Base-by-base conservation (phyloP, 37 sponge, comb jelly and placozoan genomes). In the Spongia lamella region DNA sequence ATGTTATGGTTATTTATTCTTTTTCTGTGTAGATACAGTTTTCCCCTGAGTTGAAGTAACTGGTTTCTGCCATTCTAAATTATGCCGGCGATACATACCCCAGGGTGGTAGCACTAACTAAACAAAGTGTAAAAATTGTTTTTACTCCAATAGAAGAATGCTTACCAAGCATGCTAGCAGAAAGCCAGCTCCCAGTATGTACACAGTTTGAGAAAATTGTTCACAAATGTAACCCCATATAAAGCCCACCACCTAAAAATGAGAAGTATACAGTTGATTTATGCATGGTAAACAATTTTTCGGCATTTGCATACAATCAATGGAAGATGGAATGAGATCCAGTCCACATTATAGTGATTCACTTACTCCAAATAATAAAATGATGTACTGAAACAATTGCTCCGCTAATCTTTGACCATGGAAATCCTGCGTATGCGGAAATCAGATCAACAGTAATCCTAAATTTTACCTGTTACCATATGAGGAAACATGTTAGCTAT, bases 331-430 rank as follows among this genome's bases (percentile, higher is more conserved):
- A 27, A 6, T 32, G 22, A 3, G 58, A n/a, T 11, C 5, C 35
- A 7, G 22, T n/a, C 47, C 9, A 69, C 53, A 69, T 6, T 2
- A n/a, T 13, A 50, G 15, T 7, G 63, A n/a, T 32, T 59, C 4
- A 81, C 94, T 86, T 38, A 96, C 90, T 24, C 79, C 92, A 80
- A 97, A 97, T 14, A 93, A 63, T 1, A 90, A 53, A 21, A 97
- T 74, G 11, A 97, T 84, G 0, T 53, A 72, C 38, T 93, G 92
- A 35, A 85, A 93, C 5, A 93, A 50, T 6, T 76, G 83, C 57
- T 97, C 98, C n/a, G 88, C 94, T 40, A 93, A 32, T 61, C 63
- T 97, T 56, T 97, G 98, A 0, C 98, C 98, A 65, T 97, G 92
- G 67, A 70, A 97, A 61, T 97, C 98, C 93, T 95, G 66, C 1